Conservation (phyloP, 2,113 vertebrate genomes). For the Probosciger aterrimus region DNA sequence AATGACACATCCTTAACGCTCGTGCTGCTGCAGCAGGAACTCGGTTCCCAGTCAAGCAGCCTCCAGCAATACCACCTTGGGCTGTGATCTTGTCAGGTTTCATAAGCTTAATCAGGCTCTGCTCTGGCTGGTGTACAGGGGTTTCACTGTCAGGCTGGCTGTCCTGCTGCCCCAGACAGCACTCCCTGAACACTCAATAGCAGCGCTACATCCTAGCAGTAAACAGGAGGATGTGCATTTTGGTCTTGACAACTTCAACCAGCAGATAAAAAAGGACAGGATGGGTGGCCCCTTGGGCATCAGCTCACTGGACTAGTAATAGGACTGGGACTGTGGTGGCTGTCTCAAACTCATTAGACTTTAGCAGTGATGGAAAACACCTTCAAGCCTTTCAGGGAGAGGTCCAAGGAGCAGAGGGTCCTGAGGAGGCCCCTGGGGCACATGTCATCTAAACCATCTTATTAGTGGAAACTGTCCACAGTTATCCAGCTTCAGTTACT, state of each 20-base stretch:
- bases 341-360: background rate
- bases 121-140: background rate
- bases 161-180: background rate
- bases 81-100: constrained; percentile 55
- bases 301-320: background rate
- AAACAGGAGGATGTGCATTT: background rate
- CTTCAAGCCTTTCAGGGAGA: background rate
- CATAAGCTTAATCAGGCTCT: constrained; percentile 29
- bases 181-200: background rate
- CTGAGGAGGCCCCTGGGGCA: background rate
- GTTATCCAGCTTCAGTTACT: background rate
- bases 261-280: background rate
- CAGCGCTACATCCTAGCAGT: background rate
- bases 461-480: background rate
- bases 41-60: background rate
- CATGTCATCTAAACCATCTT: background rate
- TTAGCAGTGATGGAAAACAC: background rate
- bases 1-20: background rate
- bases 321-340: background rate
- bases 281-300: background rate
- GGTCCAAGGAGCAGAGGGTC: background rate
- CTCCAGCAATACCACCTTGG: constrained; percentile 43
- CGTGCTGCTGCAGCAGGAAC: background rate
- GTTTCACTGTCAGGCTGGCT: background rate
- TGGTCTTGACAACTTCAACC: background rate